These are phyloP conservation scores for Megalonaias nervosa DNA, from an alignment of 1,140 invertebrate genomes.

Conservation along the genomic window DNA sequence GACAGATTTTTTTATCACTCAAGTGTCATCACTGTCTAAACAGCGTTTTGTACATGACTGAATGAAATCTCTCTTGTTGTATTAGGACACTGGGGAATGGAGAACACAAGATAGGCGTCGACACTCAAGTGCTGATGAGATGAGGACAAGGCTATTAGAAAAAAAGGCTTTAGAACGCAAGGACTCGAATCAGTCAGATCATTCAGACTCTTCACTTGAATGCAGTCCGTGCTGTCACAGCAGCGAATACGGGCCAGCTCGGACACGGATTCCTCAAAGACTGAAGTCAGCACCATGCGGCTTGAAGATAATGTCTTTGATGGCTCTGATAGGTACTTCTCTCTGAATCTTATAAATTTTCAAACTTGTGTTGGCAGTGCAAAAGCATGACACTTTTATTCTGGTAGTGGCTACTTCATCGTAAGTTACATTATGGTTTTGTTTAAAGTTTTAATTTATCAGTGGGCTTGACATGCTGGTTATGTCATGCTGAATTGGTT, in stretches of 20 bases:
- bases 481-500: too few relatives aligned
- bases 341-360: neutral
- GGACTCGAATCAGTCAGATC: slow-evolving; percentile 66
- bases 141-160: slow-evolving; percentile 58
- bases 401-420: too few relatives aligned
- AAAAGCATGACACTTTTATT: too few relatives aligned
- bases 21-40: too few relatives aligned
- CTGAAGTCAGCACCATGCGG: slow-evolving; percentile 40
- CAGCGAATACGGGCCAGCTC: slow-evolving; percentile 39
- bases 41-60: too few relatives aligned
- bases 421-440: too few relatives aligned
- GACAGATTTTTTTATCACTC: too few relatives aligned
- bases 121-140: slow-evolving; percentile 66
- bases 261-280: slow-evolving; percentile 49
- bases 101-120: slow-evolving; percentile 47
- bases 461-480: too few relatives aligned
- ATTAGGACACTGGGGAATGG: too few relatives aligned
- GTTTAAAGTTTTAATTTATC: too few relatives aligned
- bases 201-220: slow-evolving; percentile 62
- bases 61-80: too few relatives aligned
- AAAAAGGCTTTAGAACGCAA: slow-evolving; percentile 60
- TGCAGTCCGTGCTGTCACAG: slow-evolving; percentile 37
- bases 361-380: too few relatives aligned
- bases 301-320: slow-evolving; percentile 61
- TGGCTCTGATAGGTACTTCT: slow-evolving; percentile 50